A percentile compares a stretch with the other conserved stretches of the same genome.
phyloP scores from a whole-genome alignment of 2,113 vertebrate species.

The Gallinago jamesoni region DNA sequence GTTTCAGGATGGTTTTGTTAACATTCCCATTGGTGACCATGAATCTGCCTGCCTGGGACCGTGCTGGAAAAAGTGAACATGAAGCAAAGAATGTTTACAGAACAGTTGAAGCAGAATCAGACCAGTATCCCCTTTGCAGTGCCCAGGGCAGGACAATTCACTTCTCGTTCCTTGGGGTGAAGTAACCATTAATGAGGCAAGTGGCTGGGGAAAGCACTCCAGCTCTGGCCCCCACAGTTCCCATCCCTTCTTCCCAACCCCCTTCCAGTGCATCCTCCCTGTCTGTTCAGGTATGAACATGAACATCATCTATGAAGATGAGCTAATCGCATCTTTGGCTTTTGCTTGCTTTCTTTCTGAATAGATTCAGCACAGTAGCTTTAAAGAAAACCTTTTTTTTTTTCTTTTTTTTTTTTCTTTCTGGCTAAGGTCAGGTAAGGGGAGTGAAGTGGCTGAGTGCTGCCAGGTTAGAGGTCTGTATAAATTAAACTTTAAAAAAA shows the following conservation, averaged over 20 bases:
- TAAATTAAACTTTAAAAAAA: neutral
- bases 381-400: neutral
- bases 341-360: neutral
- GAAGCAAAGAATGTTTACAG: neutral
- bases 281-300: neutral
- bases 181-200: fast-evolving
- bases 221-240: neutral
- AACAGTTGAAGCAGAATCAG: neutral
- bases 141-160: neutral
- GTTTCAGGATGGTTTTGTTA: neutral
- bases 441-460: neutral
- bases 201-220: fast-evolving
- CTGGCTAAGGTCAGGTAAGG: constrained; percentile 8
- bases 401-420: neutral
- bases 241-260: neutral
- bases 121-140: neutral
- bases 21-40: fast-evolving
- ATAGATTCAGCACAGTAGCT: neutral
- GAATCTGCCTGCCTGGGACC: neutral
- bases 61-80: neutral
- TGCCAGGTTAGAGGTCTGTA: neutral
- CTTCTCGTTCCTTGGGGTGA: neutral
- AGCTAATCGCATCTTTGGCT: neutral
- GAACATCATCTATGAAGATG: neutral
- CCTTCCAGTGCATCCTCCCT: neutral